Percentiles rank a stretch among this genome's conserved stretches.
phyloP scores from a whole-genome alignment of 2,113 vertebrate genomes.

The Gallinago media region DNA sequence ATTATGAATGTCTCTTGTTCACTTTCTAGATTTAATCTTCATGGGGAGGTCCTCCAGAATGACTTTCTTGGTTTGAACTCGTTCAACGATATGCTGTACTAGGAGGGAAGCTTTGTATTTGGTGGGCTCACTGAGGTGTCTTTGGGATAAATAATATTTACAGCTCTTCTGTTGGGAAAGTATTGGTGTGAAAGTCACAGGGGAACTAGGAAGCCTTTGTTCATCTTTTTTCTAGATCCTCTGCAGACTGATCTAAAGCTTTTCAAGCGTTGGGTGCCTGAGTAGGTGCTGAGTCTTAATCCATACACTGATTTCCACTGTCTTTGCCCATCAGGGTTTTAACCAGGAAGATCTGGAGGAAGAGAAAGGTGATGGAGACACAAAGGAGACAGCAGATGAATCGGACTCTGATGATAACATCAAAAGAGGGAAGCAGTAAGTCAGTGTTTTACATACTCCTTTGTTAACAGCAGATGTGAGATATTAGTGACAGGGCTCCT shows the following conservation, averaged over 20 bases:
- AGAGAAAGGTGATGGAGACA: constrained; percentile 79
- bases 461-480: background rate
- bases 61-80: background rate
- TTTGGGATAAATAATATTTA: background rate
- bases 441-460: background rate
- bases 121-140: background rate
- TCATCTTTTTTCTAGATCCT: background rate
- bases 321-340: constrained; percentile 85
- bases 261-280: background rate
- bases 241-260: background rate
- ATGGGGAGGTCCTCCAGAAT: background rate
- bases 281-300: background rate
- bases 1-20: background rate
- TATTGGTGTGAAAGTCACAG: background rate
- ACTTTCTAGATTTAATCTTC: background rate
- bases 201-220: background rate
- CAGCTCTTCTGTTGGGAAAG: background rate
- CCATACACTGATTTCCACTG: background rate
- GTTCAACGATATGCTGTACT: background rate
- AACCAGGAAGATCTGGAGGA: constrained; percentile 97
- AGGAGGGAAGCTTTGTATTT: background rate
- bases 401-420: constrained; percentile 94
- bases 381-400: constrained; percentile 78
- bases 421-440: constrained; percentile 91
- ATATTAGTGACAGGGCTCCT: background rate